Base-by-base conservation (phyloP, 2,113 vertebrate species). In the Cryptomyrus ogoouensis region DNA sequence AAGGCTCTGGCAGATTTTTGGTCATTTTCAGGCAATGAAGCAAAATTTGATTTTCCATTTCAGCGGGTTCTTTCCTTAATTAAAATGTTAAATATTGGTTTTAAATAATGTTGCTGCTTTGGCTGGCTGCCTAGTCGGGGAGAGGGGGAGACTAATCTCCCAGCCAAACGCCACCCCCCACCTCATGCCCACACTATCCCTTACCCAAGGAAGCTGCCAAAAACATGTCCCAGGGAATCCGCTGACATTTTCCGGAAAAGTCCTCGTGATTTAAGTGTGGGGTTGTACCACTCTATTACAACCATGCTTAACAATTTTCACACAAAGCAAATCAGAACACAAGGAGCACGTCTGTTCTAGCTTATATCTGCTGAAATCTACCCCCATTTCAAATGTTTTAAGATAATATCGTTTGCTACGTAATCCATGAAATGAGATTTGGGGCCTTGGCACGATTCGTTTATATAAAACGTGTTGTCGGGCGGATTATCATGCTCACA, bases 71-170 rank as follows among this genome's bases (percentile, higher is more conserved):
- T 66, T 74, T 91, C 86, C 90, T 91, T 90, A 92, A 93, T 93
- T 92, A 93, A 85, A 90, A 90, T 90, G 88, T 91, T 93, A 91
- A 91, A 92, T 91, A 93, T 93, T 92, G 88, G 90, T 91, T 83
- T 62, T 83, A 49, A 50, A 88, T 50, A 53, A 58, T n/a, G 39
- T 31, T n/a, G 19, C 62, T 39, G 70, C 53, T 89, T 90, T 92
- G 91, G 89, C 90, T 88, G 49, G 0, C 83, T 90, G 90, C 91
- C 91, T 87, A 84, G 84, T 15, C 0, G 31, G 62, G 62, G 35
- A 53, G 87, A 66, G 83, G 62, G 88, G 80, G 89, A 88, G 62
- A 90, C 91, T 91, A 89, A 91, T 50, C 88, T 12, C 91, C 74
- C 74, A 89, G 89, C 88, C 89, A 91, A 88, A 87, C 21, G 56